These are phyloP conservation scores for Lithodes maja DNA, from an alignment of 2,888 invertebrate genomes.

Conservation along the genomic window DNA sequence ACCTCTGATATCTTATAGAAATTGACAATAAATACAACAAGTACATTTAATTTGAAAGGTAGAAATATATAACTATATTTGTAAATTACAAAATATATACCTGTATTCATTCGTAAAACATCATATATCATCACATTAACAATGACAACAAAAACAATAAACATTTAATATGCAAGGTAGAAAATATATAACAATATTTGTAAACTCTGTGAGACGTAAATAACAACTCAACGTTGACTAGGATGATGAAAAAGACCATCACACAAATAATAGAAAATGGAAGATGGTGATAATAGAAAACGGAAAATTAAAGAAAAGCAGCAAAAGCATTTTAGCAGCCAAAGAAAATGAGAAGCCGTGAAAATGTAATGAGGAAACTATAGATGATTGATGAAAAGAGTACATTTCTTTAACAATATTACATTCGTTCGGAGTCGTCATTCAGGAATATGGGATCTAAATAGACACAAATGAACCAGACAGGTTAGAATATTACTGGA, in stretches of 20 bases:
- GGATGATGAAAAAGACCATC: background rate
- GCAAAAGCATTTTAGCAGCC: background rate
- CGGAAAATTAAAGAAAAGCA: background rate
- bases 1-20: no score
- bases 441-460: background rate
- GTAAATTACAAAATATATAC: no score
- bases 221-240: background rate
- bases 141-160: background rate
- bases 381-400: background rate
- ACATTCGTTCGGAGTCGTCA: background rate
- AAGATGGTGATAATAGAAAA: background rate
- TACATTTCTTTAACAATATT: background rate
- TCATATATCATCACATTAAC: background rate
- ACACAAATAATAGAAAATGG: background rate
- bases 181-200: background rate
- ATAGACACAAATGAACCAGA: no score
- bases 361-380: background rate
- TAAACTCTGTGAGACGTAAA: background rate
- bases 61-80: no score
- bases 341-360: no score
- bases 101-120: background rate
- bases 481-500: no score
- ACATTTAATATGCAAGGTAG: background rate
- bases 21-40: no score
- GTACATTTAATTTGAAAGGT: no score